Percentiles rank a stretch among this genome's conserved stretches.
Conservation (phyloP, 2,113 vertebrate genomes). For the Cheilinus undulatus region DNA sequence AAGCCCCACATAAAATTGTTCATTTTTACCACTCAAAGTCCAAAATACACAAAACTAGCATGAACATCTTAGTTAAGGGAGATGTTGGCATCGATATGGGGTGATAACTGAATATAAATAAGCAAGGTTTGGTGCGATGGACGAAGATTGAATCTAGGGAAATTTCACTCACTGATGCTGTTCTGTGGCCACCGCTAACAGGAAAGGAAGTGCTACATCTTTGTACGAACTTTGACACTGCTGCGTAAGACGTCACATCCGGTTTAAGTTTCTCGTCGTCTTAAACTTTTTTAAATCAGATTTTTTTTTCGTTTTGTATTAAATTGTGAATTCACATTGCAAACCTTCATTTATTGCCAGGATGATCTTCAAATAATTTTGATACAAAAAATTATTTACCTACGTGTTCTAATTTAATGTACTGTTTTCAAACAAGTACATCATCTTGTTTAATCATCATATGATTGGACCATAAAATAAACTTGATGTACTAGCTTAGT, state of each 20-base stretch:
- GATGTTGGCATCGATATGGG: accelerated
- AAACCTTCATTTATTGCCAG: too few relatives aligned
- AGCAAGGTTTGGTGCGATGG: conserved; percentile 64
- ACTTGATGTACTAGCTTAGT: too few relatives aligned
- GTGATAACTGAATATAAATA: accelerated
- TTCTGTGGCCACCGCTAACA: conserved; percentile 78
- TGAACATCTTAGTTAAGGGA: accelerated
- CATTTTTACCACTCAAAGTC: background rate
- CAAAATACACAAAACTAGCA: conserved; percentile 9
- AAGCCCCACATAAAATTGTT: background rate
- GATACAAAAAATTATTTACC: too few relatives aligned
- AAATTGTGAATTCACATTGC: too few relatives aligned
- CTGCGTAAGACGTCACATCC: conserved; percentile 69
- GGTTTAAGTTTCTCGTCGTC: background rate
- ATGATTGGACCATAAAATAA: too few relatives aligned
- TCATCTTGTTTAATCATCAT: too few relatives aligned
- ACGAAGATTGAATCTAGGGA: conserved; percentile 65
- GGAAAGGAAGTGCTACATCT: conserved; percentile 81
- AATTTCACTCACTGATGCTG: conserved; percentile 82
- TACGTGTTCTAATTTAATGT: too few relatives aligned
- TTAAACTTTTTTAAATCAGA: background rate
- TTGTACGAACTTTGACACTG: conserved; percentile 76
- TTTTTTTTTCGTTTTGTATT: too few relatives aligned
- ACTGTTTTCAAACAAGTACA: too few relatives aligned
- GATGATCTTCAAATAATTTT: too few relatives aligned